Evolutionary conservation across 2,797 vertebrate genomes (phyloP).

Genomic region (Phrynocephalus vlangalii): DNA sequence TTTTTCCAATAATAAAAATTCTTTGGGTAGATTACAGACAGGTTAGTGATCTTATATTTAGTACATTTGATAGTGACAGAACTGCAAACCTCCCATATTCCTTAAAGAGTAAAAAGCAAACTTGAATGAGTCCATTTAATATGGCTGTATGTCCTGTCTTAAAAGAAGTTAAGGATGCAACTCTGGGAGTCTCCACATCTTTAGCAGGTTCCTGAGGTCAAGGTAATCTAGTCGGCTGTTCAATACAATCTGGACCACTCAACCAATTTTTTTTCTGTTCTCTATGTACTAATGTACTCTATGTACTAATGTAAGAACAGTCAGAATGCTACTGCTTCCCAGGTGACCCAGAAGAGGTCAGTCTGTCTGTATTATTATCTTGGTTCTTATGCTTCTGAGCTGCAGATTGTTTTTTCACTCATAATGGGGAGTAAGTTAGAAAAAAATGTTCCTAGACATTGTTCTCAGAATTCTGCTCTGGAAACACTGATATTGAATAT

Average conservation of each 20-base stretch:
- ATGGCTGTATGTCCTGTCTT: neutral
- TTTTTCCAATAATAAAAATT: neutral
- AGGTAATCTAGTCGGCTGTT: conserved; percentile 27
- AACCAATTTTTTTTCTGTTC: neutral
- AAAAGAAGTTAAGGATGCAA: neutral
- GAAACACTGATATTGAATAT: neutral
- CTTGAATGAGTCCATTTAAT: neutral
- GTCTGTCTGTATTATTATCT: conserved; percentile 13
- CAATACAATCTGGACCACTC: neutral
- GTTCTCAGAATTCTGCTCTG: neutral
- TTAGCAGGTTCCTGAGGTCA: conserved; percentile 28
- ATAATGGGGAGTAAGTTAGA: neutral
- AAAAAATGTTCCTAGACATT: neutral
- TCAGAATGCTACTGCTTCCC: conserved; percentile 21
- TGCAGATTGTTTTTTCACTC: neutral
- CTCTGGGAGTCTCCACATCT: conserved; percentile 22
- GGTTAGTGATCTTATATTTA: neutral
- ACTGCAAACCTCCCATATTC: neutral
- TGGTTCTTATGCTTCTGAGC: neutral
- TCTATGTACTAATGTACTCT: neutral
- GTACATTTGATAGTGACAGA: neutral
- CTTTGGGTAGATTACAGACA: neutral
- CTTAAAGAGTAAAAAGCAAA: conserved; percentile 6
- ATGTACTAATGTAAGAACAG: conserved; percentile 19
- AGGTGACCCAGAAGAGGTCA: conserved; percentile 5